phyloP scores from a whole-genome alignment of 1,140 invertebrate species.

The Philopotamus ludificatus region DNA sequence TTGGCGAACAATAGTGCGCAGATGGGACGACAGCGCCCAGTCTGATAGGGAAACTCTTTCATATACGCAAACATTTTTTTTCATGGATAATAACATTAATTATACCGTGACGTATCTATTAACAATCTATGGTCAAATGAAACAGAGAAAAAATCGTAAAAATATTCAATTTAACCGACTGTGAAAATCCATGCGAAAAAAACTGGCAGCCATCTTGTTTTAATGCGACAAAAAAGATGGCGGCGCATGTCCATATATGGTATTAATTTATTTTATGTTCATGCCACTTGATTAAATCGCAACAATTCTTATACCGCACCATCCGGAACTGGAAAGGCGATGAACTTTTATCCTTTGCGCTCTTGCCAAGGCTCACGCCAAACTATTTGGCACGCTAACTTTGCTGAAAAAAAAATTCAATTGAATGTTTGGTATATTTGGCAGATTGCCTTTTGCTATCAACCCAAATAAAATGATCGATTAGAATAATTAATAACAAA shows the following conservation, averaged over 20 bases:
- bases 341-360: constrained; percentile 10
- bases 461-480: constrained; percentile 3
- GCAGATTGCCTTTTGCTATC: background rate
- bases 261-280: no score
- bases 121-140: background rate
- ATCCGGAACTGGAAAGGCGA: constrained; percentile 5
- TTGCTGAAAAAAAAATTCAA: background rate
- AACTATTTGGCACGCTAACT: constrained; percentile 6
- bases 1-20: constrained; percentile 26
- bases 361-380: background rate
- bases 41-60: constrained; percentile 25
- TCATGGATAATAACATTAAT: constrained; percentile 1
- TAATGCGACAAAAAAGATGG: no score
- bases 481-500: background rate
- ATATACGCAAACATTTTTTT: background rate
- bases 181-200: no score
- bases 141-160: no score
- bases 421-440: background rate
- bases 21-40: constrained; percentile 22
- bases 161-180: no score
- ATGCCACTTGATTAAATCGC: no score
- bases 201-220: no score
- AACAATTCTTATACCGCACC: no score
- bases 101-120: constrained; percentile 5
- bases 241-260: no score